Evolutionary conservation across 2,113 vertebrate genomes (phyloP).

Genomic region (Variabilichromis moorii): DNA sequence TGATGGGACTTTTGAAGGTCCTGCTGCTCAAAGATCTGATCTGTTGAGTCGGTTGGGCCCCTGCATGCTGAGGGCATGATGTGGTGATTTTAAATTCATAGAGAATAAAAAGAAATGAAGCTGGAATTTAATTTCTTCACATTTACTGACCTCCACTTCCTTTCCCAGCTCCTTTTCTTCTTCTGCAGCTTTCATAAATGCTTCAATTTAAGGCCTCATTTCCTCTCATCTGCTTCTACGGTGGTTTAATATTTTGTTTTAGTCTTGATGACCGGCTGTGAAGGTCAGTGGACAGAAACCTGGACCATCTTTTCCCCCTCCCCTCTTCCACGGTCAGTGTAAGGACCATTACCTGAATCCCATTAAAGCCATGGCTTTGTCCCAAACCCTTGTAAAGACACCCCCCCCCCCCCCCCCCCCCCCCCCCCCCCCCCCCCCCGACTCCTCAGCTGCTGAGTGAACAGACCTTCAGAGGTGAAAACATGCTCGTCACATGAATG

Average conservation of each 20-base stretch:
- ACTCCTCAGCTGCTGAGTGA: not conserved
- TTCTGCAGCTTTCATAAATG: conserved; percentile 50
- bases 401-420: not conserved
- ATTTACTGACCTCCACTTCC: not conserved
- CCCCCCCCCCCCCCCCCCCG: not conserved
- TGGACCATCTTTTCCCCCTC: not conserved
- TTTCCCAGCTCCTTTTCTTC: not conserved
- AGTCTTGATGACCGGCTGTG: conserved; percentile 57
- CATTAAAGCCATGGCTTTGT: conserved; percentile 53
- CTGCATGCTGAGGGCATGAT: not conserved
- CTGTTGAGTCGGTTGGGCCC: not conserved
- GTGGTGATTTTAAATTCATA: not conserved
- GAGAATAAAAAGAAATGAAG: not conserved
- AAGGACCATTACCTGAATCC: conserved; percentile 64
- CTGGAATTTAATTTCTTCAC: not conserved
- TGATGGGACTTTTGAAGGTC: not conserved
- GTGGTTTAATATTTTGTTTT: conserved; percentile 27
- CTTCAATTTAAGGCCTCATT: conserved; percentile 71
- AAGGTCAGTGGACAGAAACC: conserved; percentile 55
- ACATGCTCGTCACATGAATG: not conserved
- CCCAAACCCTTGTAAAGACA: conserved; percentile 30
- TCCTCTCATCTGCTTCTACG: conserved; percentile 60
- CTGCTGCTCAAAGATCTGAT: not conserved
- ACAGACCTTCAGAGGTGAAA: conserved; percentile 9
- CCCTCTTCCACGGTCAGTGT: not conserved